A percentile compares a stretch with the other conserved stretches of the same genome.
phyloP scores from a whole-genome alignment of 2,797 vertebrate species.

The Eurystomus glaucurus region DNA sequence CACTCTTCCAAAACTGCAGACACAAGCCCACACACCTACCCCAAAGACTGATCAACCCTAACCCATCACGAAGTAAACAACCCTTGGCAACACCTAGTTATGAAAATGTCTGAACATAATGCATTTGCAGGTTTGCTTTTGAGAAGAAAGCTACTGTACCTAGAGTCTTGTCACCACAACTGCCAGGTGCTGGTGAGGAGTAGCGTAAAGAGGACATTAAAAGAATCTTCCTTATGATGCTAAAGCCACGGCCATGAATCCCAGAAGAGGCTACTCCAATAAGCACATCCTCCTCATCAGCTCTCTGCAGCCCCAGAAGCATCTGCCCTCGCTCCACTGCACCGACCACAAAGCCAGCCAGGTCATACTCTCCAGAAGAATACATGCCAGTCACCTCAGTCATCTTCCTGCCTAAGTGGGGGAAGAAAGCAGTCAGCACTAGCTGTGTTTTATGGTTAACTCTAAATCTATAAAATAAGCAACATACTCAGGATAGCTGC shows the following conservation, averaged over 20 bases:
- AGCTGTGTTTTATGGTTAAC: not conserved
- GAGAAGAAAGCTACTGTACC: conserved; percentile 75
- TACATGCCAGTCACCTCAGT: conserved; percentile 83
- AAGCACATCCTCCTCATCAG: conserved; percentile 86
- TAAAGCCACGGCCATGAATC: conserved; percentile 88
- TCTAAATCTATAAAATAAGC: not conserved
- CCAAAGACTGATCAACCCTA: not conserved
- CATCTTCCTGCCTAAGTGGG: conserved; percentile 84
- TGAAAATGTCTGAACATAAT: not conserved
- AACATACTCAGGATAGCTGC: not conserved
- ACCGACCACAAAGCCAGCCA: conserved; percentile 91
- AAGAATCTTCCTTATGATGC: conserved; percentile 86
- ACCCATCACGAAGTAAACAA: not conserved
- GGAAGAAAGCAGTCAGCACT: not conserved
- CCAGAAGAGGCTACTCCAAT: conserved; percentile 88
- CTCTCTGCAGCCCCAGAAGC: conserved; percentile 81
- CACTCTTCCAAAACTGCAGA: not conserved
- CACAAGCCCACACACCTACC: not conserved
- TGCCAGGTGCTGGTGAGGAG: conserved; percentile 84
- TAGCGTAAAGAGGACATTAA: conserved; percentile 80
- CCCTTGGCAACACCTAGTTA: not conserved
- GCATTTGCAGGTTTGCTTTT: not conserved
- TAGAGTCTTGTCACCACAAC: conserved; percentile 78
- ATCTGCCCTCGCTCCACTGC: conserved; percentile 84
- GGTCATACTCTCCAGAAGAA: conserved; percentile 83